Evolutionary conservation across 1,140 invertebrate genomes (phyloP).

Genomic region (Asbolus verrucosus): DNA sequence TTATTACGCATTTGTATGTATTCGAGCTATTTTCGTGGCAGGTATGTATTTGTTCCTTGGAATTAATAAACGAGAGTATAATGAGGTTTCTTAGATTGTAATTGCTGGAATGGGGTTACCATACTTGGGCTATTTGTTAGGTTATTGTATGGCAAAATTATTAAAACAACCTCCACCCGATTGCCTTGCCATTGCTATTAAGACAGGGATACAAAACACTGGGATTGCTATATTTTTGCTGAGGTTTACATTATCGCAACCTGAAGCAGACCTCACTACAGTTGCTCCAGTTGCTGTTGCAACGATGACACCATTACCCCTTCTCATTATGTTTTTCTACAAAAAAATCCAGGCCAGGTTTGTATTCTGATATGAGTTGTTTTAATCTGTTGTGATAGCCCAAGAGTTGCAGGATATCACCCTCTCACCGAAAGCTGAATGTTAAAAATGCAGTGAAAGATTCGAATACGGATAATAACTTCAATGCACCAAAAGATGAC

Average conservation of each 20-base stretch:
- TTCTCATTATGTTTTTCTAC: slow-evolving; percentile 72
- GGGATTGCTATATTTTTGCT: slow-evolving; percentile 91
- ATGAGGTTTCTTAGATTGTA: no score
- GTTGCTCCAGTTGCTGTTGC: slow-evolving; percentile 90
- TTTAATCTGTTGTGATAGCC: neutral
- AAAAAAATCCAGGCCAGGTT: slow-evolving; percentile 67
- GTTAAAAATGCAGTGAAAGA: neutral
- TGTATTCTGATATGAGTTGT: neutral
- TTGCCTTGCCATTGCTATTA: slow-evolving; percentile 87
- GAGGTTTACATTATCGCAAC: slow-evolving; percentile 76
- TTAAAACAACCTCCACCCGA: slow-evolving; percentile 75
- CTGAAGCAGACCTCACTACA: slow-evolving; percentile 84
- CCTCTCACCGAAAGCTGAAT: neutral
- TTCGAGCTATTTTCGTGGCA: slow-evolving; percentile 90
- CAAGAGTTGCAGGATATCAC: slow-evolving; percentile 12
- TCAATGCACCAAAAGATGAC: slow-evolving; percentile 6
- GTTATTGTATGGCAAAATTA: slow-evolving; percentile 72
- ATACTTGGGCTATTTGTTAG: slow-evolving; percentile 87
- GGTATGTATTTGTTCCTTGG: no score
- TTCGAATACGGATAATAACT: neutral
- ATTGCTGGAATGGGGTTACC: slow-evolving; percentile 87
- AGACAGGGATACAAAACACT: slow-evolving; percentile 96
- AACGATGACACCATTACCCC: slow-evolving; percentile 93
- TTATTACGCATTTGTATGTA: slow-evolving; percentile 90
- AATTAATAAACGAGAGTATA: no score